Base-by-base conservation (phyloP, 2,113 vertebrate species). In the Clupea harengus region DNA sequence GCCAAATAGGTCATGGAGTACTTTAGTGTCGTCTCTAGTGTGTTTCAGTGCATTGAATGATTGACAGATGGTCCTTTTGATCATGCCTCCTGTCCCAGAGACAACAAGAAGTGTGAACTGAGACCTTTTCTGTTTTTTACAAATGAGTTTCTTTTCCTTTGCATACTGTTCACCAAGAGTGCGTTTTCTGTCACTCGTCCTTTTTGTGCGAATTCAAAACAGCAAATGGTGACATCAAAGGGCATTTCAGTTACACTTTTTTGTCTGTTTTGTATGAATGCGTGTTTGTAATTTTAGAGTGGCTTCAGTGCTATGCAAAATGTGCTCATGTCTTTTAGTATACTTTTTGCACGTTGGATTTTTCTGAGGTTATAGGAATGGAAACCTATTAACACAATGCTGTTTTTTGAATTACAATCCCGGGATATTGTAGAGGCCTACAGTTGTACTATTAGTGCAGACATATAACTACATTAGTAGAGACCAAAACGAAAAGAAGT, bases 251-350 rank as follows among this genome's bases (percentile, higher is more conserved):
- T 60, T 87, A 60, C 83, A 46, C 57, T 72, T 84, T 90, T 88
- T 90, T 45, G 84, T 90, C 84, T 82, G 81, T 85, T 85, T 88
- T 86, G 13, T 54, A 39, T 83, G 11, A 45, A 25, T 90, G 88
- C 90, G 57, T 87, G 86, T 90, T 81, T 81, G 47, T 86, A 28
- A 88, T 83, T 83, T 47, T 78, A 47, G 81, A 86, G 84, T 88
- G 81, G 80, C 86, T 81, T 89, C 87, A 83, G 91, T 92, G 92
- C 90, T 88, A 90, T 92, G 89, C 88, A 93, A 80, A 52, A 89
- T 85, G 91, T 90, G 86, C 89, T 88, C 81, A 86, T 90, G 82
- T 89, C 83, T 64, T 89, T 84, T 83, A 64, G 20, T 64, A 64
- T n/a, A 90, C 87, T 82, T 87, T 81, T 87, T 88, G 5, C n/a